Evolutionary conservation across 2,797 vertebrate genomes (phyloP).

Genomic region (Xenops minutus): DNA sequence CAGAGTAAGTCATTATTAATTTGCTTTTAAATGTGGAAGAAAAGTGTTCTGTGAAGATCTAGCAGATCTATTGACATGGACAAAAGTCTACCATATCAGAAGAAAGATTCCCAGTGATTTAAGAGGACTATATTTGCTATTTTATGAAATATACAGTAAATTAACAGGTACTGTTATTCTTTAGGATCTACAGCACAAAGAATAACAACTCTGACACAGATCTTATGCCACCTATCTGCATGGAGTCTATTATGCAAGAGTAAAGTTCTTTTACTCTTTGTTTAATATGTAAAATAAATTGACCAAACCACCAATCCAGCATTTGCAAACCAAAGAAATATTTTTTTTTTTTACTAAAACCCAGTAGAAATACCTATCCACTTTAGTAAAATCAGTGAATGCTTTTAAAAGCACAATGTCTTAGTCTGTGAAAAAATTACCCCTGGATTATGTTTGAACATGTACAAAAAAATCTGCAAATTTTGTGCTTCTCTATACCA

Average conservation of each 20-base stretch:
- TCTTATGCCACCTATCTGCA: neutral
- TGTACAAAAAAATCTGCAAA: neutral
- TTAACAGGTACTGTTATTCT: neutral
- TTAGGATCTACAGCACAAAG: neutral
- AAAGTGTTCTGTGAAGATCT: neutral
- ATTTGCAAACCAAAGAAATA: neutral
- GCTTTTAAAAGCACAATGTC: neutral
- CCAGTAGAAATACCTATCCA: neutral
- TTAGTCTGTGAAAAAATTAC: neutral
- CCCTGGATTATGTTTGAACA: neutral
- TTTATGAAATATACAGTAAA: neutral
- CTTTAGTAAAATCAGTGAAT: neutral
- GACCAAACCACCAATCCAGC: neutral
- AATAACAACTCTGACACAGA: neutral
- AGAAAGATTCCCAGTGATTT: neutral
- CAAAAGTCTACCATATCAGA: neutral
- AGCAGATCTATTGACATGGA: neutral
- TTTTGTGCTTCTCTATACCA: neutral
- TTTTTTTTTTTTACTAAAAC: neutral
- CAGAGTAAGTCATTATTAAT: neutral
- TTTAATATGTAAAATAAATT: neutral
- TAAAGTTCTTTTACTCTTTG: neutral
- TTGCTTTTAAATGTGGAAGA: neutral
- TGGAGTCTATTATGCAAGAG: neutral
- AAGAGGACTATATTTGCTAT: neutral